A percentile compares a stretch with the other conserved stretches of the same genome.
Evolutionary conservation across 2,888 invertebrate species (phyloP).

Genomic region (Oscheius sp.): DNA sequence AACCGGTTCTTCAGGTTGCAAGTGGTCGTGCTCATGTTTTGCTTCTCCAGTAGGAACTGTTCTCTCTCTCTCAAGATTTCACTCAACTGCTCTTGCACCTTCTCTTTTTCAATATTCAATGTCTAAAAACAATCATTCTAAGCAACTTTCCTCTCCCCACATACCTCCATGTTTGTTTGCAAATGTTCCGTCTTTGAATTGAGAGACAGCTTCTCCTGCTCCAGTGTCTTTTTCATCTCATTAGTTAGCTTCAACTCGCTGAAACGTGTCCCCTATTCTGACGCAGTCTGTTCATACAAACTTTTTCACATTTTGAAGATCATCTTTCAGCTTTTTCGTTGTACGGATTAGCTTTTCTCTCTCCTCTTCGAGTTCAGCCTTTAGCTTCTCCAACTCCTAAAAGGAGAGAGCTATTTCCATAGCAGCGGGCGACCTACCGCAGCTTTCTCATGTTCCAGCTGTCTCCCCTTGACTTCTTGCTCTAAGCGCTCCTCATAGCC

Average conservation of each 20-base stretch:
- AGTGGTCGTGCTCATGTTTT: conserved; percentile 73
- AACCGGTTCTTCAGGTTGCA: conserved; percentile 71
- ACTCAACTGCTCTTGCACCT: conserved; percentile 72
- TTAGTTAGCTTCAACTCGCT: conserved; percentile 75
- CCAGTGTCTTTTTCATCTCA: conserved; percentile 73
- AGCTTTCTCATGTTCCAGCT: conserved; percentile 60
- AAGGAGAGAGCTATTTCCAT: not conserved
- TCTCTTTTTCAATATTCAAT: conserved; percentile 74
- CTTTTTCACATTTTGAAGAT: conserved; percentile 72
- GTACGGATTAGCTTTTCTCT: conserved; percentile 74
- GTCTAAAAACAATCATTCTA: conserved; percentile 58
- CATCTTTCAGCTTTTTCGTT: conserved; percentile 75
- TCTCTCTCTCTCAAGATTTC: conserved; percentile 70
- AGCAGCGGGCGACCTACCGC: conserved; percentile 42
- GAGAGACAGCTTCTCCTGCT: conserved; percentile 70
- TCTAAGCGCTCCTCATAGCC: conserved; percentile 61
- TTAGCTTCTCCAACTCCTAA: conserved; percentile 74
- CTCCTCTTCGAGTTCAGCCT: conserved; percentile 75
- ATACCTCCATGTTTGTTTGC: conserved; percentile 62
- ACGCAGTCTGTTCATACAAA: conserved; percentile 30
- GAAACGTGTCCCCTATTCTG: conserved; percentile 41
- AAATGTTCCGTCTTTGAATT: conserved; percentile 69
- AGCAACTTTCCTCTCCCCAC: not conserved
- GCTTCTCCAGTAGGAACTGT: conserved; percentile 74
- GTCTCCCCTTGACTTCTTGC: conserved; percentile 57